Conservation (phyloP, 2,888 invertebrate species). For the Carterocephalus palaemon region DNA sequence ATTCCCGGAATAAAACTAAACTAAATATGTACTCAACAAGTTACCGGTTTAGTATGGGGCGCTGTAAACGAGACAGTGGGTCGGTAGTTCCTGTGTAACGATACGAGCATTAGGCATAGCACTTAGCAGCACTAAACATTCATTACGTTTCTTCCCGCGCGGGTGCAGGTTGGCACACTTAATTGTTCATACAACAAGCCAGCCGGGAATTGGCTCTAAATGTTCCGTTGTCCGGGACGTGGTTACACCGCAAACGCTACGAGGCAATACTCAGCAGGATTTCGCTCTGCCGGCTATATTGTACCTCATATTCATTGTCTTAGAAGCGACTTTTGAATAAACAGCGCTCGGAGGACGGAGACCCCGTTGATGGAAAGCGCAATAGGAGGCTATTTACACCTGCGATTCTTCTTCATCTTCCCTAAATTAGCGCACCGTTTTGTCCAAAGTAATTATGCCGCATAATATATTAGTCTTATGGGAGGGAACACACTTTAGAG, state of each 20-base stretch:
- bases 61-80: conserved; percentile 14
- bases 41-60: conserved; percentile 12
- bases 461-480: conserved; percentile 76
- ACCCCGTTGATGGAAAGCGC: conserved; percentile 66
- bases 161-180: conserved; percentile 66
- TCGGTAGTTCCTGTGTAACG: conserved; percentile 33
- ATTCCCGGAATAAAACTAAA: conserved; percentile 15
- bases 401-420: conserved; percentile 77
- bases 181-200: conserved; percentile 77
- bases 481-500: conserved; percentile 71
- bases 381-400: conserved; percentile 73
- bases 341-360: conserved; percentile 34
- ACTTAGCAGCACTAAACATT: conserved; percentile 64
- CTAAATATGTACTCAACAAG: conserved; percentile 26
- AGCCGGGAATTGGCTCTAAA: conserved; percentile 73
- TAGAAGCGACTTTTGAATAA: conserved; percentile 31
- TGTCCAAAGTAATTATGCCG: conserved; percentile 75
- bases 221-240: conserved; percentile 65
- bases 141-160: conserved; percentile 67
- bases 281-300: conserved; percentile 49
- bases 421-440: conserved; percentile 70
- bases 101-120: conserved; percentile 47
- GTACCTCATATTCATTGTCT: conserved; percentile 45
- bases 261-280: conserved; percentile 48
- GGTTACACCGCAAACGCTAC: conserved; percentile 61